phyloP scores from a whole-genome alignment of 2,888 invertebrate species.

The Dryobota labecula region DNA sequence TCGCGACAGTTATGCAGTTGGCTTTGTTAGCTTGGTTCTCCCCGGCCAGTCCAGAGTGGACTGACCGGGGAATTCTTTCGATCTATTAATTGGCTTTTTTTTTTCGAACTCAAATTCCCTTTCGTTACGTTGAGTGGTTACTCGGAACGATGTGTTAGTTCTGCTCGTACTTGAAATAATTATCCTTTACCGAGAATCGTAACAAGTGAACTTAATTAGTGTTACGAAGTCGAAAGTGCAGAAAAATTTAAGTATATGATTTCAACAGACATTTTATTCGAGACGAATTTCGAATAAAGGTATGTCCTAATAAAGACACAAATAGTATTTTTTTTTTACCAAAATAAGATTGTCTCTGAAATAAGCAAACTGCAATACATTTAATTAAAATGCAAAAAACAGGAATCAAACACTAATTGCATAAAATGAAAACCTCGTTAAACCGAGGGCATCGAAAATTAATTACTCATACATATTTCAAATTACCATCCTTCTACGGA shows the following conservation, averaged over 20 bases:
- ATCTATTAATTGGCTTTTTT: constrained; percentile 68
- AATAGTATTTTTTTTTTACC: background rate
- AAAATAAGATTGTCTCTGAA: background rate
- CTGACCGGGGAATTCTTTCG: constrained; percentile 70
- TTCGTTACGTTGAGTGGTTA: constrained; percentile 55
- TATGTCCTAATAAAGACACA: background rate
- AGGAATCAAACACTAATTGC: constrained; percentile 9
- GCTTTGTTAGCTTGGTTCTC: no score
- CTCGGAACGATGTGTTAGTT: constrained; percentile 26
- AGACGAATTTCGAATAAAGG: background rate
- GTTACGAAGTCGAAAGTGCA: constrained; percentile 1
- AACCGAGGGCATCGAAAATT: constrained; percentile 27
- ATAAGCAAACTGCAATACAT: background rate
- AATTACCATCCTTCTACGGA: constrained; percentile 45
- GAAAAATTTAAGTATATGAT: constrained; percentile 5
- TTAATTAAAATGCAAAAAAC: constrained; percentile 12
- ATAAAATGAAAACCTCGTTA: constrained; percentile 23
- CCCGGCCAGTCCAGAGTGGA: no score
- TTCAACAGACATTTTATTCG: background rate
- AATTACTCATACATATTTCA: constrained; percentile 38
- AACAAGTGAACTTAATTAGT: constrained; percentile 30
- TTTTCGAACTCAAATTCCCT: constrained; percentile 53
- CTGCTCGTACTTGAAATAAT: constrained; percentile 42
- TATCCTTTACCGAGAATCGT: constrained; percentile 28
- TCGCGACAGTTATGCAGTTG: constrained; percentile 71